Conservation (phyloP, 2,797 vertebrate genomes). For the Danio tinwini region DNA sequence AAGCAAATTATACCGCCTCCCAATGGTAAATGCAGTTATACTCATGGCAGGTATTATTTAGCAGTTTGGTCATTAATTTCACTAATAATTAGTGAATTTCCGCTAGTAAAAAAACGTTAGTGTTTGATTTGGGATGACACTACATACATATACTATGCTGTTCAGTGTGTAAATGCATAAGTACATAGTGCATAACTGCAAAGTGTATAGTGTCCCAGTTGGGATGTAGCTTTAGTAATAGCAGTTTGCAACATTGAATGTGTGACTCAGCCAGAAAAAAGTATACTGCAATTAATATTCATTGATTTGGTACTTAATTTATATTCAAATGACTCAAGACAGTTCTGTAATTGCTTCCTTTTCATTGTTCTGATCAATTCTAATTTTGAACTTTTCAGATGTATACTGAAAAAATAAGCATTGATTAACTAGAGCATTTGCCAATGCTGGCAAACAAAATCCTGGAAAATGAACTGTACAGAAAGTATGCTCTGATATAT, state of each 20-base stretch:
- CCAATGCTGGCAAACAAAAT: background rate
- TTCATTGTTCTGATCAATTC: constrained; percentile 62
- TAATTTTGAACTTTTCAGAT: constrained; percentile 54
- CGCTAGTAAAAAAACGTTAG: too few species aligned
- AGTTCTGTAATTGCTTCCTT: constrained; percentile 58
- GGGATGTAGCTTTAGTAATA: background rate
- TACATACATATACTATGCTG: too few species aligned
- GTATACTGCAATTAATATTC: constrained; percentile 51
- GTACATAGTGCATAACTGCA: too few species aligned
- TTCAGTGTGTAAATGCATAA: too few species aligned
- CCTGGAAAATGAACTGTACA: constrained; percentile 20
- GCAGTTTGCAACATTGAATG: constrained; percentile 23
- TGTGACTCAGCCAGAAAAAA: background rate
- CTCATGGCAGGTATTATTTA: too few species aligned
- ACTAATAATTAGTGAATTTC: too few species aligned
- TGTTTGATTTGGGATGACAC: too few species aligned
- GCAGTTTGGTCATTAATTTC: too few species aligned
- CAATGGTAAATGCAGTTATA: too few species aligned
- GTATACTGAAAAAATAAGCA: constrained; percentile 59
- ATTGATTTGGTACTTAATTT: constrained; percentile 67
- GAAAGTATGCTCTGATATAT: background rate
- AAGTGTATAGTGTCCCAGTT: too few species aligned
- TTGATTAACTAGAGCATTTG: constrained; percentile 20
- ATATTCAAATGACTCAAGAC: constrained; percentile 66
- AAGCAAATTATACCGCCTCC: too few species aligned